A percentile compares a stretch with the other conserved stretches of the same genome.
phyloP scores from a whole-genome alignment of 2,797 vertebrate genomes.

The Ceryle rudis region DNA sequence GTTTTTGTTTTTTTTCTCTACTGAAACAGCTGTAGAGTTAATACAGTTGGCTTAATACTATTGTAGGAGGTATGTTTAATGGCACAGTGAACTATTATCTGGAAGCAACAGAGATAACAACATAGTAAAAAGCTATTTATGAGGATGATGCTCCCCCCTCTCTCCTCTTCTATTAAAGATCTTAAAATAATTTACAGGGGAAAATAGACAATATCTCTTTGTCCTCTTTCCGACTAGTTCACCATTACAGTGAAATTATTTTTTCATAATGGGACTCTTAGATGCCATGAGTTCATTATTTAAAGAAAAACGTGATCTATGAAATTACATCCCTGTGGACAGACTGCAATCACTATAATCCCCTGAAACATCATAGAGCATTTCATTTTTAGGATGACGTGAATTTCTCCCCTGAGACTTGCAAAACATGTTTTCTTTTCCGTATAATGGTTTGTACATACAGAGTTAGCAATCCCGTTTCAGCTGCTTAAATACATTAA shows the following conservation, averaged over 20 bases:
- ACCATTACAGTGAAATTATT: background rate
- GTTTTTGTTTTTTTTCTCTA: background rate
- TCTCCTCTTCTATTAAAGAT: background rate
- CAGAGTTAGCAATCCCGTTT: conserved; percentile 37
- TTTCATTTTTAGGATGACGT: conserved; percentile 11
- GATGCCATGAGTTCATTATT: background rate
- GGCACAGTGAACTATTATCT: background rate
- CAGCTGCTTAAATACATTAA: conserved; percentile 61
- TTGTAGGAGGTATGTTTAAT: background rate
- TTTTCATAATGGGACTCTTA: background rate
- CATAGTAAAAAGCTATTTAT: background rate
- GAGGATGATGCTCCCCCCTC: background rate
- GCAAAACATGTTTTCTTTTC: conserved; percentile 20
- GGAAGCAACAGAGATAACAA: background rate
- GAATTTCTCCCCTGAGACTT: conserved; percentile 41
- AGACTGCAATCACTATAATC: background rate
- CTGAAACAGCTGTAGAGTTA: conserved; percentile 32
- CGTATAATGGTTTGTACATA: conserved; percentile 18
- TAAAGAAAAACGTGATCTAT: background rate
- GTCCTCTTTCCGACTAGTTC: background rate
- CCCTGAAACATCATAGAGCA: background rate
- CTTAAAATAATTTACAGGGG: background rate
- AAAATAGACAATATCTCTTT: background rate
- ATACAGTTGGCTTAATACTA: background rate
- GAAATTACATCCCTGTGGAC: background rate